phyloP scores from a whole-genome alignment of 2,113 vertebrate species.

The Sturnus vulgaris region DNA sequence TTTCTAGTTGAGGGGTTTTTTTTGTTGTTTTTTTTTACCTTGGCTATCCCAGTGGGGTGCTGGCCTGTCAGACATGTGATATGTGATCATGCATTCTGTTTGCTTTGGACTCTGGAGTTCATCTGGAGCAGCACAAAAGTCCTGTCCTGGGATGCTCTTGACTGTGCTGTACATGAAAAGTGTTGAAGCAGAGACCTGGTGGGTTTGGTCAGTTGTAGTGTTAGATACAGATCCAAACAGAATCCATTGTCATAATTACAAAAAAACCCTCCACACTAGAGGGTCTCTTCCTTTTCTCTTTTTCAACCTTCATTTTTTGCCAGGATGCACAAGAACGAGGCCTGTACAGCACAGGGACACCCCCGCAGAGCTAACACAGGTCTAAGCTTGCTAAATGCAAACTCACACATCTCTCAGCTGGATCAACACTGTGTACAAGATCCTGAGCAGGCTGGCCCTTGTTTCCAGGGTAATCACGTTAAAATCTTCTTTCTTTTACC shows the following conservation, averaged over 20 bases:
- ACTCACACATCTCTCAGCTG: neutral
- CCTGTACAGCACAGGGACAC: too few relatives aligned
- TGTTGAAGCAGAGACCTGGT: neutral
- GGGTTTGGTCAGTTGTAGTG: neutral
- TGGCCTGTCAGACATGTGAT: neutral
- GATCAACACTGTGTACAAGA: fast-evolving
- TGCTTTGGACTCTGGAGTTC: neutral
- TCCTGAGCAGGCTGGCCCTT: neutral
- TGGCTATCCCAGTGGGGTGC: neutral
- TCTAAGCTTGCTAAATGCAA: neutral
- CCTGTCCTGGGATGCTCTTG: neutral
- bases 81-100: neutral
- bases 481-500: neutral
- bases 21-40: neutral
- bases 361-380: neutral
- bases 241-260: neutral
- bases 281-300: neutral
- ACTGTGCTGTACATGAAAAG: neutral
- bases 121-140: neutral
- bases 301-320: neutral
- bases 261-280: neutral
- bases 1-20: neutral
- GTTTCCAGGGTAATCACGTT: neutral
- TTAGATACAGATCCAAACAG: neutral
- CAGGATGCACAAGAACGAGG: neutral